These are phyloP conservation scores for Gambusia holbrooki DNA, from an alignment of 2,113 vertebrate genomes.

Conservation along the genomic window DNA sequence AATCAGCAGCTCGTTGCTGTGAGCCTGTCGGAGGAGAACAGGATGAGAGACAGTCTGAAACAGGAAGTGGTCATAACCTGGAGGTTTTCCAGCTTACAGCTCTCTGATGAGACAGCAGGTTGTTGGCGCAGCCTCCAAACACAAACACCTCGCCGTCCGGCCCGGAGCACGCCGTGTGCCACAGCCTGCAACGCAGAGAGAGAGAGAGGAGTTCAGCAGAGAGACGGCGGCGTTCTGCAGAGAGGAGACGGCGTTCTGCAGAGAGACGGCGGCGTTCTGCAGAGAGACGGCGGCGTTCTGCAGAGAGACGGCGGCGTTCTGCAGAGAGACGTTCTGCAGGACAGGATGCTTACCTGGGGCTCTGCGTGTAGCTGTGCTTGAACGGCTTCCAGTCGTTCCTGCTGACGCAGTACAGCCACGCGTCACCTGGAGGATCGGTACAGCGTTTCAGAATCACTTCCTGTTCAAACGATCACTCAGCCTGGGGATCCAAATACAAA, in stretches of 20 bases:
- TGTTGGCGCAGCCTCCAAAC: slow-evolving; percentile 98
- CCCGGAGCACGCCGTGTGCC: slow-evolving; percentile 94
- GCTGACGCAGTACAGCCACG: slow-evolving; percentile 93
- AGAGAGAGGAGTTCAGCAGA: not conserved
- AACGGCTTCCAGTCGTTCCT: slow-evolving; percentile 93
- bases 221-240: not conserved
- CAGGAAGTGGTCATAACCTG: not conserved
- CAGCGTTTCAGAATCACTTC: not conserved
- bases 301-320: not conserved
- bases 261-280: not conserved
- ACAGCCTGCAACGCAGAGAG: slow-evolving; percentile 80
- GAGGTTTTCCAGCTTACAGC: slow-evolving; percentile 83
- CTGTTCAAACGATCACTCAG: not conserved
- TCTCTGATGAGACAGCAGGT: slow-evolving; percentile 89
- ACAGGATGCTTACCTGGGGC: slow-evolving; percentile 84
- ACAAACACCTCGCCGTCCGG: slow-evolving; percentile 94
- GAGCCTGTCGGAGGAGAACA: slow-evolving; percentile 80
- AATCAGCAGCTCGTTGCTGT: slow-evolving; percentile 92
- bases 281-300: not conserved
- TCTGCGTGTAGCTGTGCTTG: slow-evolving; percentile 87
- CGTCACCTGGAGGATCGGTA: slow-evolving; percentile 84
- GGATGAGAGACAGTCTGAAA: not conserved
- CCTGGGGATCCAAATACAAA: not conserved
- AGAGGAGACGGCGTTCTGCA: too few relatives aligned
- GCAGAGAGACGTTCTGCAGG: not conserved